Percentiles rank a stretch among this genome's conserved stretches.
These are phyloP conservation scores for Tenthredo livida DNA, from an alignment of 2,888 invertebrate genomes.

Conservation along the genomic window DNA sequence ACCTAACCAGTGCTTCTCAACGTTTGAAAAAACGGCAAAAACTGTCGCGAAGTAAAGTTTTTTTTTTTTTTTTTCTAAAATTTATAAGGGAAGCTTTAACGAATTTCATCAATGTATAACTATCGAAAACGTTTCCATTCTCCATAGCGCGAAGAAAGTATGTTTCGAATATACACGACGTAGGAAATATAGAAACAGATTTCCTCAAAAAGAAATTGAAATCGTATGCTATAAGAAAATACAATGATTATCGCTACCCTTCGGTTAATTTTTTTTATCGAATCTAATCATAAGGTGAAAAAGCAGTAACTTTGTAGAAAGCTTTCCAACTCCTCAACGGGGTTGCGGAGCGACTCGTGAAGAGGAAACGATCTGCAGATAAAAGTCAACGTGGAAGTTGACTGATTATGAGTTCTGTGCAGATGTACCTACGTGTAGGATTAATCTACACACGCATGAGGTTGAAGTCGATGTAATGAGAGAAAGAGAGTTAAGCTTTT, in stretches of 20 bases:
- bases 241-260: neutral
- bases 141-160: neutral
- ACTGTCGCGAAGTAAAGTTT: neutral
- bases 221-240: neutral
- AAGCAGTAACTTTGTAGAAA: neutral
- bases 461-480: neutral
- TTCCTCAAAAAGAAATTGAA: neutral
- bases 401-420: neutral
- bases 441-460: neutral
- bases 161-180: neutral
- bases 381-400: neutral
- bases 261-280: neutral
- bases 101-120: neutral
- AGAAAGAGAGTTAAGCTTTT: slow-evolving; percentile 27
- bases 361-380: neutral
- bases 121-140: neutral
- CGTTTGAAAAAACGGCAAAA: neutral
- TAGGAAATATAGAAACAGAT: neutral
- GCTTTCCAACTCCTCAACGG: neutral
- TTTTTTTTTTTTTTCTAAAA: neutral
- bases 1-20: slow-evolving; percentile 37
- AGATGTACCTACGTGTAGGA: neutral
- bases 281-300: neutral
- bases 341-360: neutral
- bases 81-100: neutral